Base-by-base conservation (phyloP, 2,113 vertebrate species). In the Saccopteryx bilineata region DNA sequence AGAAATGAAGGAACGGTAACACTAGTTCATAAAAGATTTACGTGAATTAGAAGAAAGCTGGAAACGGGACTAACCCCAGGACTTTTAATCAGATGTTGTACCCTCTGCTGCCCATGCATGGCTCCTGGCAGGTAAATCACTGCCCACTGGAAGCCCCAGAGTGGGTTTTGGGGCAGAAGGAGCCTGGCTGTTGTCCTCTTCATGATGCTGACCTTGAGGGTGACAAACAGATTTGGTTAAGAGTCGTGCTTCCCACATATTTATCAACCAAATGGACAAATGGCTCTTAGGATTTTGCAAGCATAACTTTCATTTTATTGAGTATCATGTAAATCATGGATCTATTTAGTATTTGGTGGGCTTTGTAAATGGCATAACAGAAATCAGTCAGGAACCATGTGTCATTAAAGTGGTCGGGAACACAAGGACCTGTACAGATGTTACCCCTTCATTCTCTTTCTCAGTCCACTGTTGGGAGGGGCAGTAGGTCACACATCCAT, bases 401-500 rank as follows among this genome's bases (percentile, higher is more conserved):
- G 17, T 60, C 1, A 9, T 6, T 48, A 33, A 63, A 33, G 8
- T 14, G 33, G 19, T 48, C 5, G 4, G 4, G 13, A n/a, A 60
- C 13, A 7, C 21, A 14, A 15, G 2, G 24, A 24, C 7, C 1
- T 1, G 1, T 1, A 7, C 7, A 0, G 15, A 28, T 2, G 5
- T 14, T 5, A 7, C 2, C 3, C 5, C 11, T 5, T 1, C 12
- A 0, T 26, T 19, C 50, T 68, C 26, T 9, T 9, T 12, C 61
- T 46, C 33, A 2, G 0, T 1, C 2, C 4, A 19, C 2, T 8
- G 9, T 14, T 23, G 1, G 1, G n/a, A 56, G 54, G 9, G 24
- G 60, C 39, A 48, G 75, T 1, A 1, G 0, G 8, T 26, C 1
- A 7, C 21, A 0, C 0, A 5, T 6, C 23, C 10, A 15, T 0